These are phyloP conservation scores for Promerops cafer DNA, from an alignment of 2,113 vertebrate genomes.

Conservation along the genomic window DNA sequence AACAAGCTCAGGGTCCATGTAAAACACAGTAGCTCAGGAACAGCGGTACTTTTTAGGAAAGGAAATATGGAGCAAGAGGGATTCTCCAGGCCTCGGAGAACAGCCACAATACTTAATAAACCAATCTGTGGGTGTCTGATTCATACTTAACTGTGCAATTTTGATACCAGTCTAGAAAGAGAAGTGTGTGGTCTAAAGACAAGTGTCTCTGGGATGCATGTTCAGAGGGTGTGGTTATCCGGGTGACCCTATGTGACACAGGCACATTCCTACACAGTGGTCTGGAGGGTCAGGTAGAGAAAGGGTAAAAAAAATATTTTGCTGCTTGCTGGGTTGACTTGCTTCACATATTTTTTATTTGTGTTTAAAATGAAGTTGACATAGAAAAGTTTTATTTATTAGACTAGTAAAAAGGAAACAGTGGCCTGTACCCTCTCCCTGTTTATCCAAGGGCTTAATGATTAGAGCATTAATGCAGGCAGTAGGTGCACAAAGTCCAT, in stretches of 20 bases:
- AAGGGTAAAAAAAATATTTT: background rate
- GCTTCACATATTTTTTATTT: background rate
- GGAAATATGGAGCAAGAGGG: background rate
- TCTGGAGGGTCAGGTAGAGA: background rate
- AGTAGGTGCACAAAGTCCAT: background rate
- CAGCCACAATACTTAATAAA: background rate
- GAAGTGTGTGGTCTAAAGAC: background rate
- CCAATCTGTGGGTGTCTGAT: background rate
- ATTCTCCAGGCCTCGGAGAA: background rate
- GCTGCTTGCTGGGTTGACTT: background rate
- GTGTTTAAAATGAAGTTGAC: background rate
- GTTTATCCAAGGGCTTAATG: background rate
- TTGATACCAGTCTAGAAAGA: background rate
- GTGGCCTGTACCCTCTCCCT: background rate
- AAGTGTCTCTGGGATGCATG: background rate
- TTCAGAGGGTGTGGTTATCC: background rate
- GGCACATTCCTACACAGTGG: background rate
- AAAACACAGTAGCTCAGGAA: background rate
- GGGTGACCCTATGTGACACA: background rate
- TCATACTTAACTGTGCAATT: background rate
- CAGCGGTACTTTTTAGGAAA: background rate
- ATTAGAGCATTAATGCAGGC: background rate
- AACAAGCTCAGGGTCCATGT: accelerated
- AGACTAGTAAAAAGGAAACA: background rate
- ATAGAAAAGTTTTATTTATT: background rate